These are phyloP conservation scores for Neria commutata DNA, from an alignment of 2,888 invertebrate genomes.

Conservation along the genomic window DNA sequence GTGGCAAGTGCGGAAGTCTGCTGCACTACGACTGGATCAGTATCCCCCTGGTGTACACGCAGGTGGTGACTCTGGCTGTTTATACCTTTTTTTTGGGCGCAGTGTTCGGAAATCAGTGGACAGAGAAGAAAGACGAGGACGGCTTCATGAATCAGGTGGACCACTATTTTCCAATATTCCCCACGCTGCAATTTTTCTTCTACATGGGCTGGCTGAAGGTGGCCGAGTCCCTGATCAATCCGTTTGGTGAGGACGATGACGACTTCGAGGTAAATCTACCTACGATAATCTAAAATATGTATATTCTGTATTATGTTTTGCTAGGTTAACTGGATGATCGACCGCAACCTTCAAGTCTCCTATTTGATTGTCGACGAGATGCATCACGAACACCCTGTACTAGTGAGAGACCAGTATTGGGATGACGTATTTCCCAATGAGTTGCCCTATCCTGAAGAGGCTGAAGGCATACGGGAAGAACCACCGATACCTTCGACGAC, in stretches of 20 bases:
- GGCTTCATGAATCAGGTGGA: constrained; percentile 70
- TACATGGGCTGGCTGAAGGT: constrained; percentile 92
- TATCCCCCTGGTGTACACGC: constrained; percentile 81
- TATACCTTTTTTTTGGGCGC: constrained; percentile 89
- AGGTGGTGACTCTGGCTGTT: constrained; percentile 86
- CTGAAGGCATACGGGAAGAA: constrained; percentile 77
- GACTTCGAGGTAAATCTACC: constrained; percentile 74
- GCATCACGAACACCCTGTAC: constrained; percentile 88
- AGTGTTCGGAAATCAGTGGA: constrained; percentile 87
- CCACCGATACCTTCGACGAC: constrained; percentile 86
- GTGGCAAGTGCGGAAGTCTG: constrained; percentile 75
- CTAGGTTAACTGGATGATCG: constrained; percentile 42
- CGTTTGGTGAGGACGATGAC: constrained; percentile 88
- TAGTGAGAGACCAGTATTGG: constrained; percentile 89
- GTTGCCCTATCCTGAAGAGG: constrained; percentile 70
- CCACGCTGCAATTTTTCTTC: constrained; percentile 83
- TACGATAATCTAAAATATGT: not conserved
- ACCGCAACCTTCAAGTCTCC: constrained; percentile 75
- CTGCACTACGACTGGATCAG: constrained; percentile 76
- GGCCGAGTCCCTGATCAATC: constrained; percentile 87
- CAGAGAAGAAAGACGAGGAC: constrained; percentile 64
- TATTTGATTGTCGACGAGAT: constrained; percentile 92
- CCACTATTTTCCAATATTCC: constrained; percentile 86
- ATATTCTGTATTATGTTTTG: not conserved
- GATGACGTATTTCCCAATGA: constrained; percentile 84